Conservation (phyloP, 2,797 vertebrate species). For the Notolepis coatsorum region DNA sequence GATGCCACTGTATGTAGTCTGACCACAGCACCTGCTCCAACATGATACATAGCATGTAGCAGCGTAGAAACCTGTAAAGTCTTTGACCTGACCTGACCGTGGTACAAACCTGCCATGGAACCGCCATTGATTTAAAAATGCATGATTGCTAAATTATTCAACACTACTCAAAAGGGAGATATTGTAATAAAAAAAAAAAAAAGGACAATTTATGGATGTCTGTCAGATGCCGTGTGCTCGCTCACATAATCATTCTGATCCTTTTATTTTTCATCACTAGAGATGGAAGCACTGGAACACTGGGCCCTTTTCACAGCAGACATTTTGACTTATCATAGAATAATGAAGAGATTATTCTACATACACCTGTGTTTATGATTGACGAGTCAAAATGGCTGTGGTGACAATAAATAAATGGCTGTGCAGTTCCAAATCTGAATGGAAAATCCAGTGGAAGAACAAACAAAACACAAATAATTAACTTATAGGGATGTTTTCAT, state of each 20-base stretch:
- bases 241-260: too few relatives aligned
- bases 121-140: conserved; percentile 32
- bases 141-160: conserved; percentile 54
- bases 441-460: not conserved
- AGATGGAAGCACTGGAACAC: too few relatives aligned
- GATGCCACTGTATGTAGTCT: not conserved
- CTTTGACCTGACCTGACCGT: not conserved
- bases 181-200: not conserved
- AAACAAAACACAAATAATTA: too few relatives aligned
- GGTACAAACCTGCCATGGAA: conserved; percentile 25
- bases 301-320: conserved; percentile 8
- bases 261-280: too few relatives aligned
- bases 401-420: too few relatives aligned
- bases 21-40: not conserved
- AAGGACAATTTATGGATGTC: conserved; percentile 9
- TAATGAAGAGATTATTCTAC: not conserved
- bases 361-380: too few relatives aligned
- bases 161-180: conserved; percentile 18
- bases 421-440: conserved; percentile 1
- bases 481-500: too few relatives aligned
- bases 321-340: not conserved
- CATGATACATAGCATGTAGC: conserved; percentile 1
- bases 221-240: not conserved
- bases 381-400: too few relatives aligned
- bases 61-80: not conserved